Evolutionary conservation across 2,113 vertebrate genomes (phyloP).

Genomic region (Agelaius tricolor): DNA sequence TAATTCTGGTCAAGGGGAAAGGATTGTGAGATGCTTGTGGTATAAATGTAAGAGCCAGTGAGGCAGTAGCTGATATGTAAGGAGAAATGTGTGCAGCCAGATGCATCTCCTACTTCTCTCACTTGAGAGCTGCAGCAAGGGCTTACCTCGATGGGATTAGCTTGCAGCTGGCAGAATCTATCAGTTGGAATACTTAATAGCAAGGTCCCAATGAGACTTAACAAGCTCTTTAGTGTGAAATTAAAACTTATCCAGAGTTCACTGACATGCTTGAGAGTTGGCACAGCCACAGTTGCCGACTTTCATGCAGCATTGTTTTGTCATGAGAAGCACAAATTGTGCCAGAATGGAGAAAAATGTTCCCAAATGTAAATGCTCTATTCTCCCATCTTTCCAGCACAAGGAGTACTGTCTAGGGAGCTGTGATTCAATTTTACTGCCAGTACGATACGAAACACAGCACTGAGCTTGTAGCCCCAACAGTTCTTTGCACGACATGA

Average conservation of each 20-base stretch:
- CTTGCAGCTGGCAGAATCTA: not conserved
- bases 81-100: not conserved
- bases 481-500: not conserved
- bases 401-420: not conserved
- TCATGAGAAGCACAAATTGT: not conserved
- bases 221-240: not conserved
- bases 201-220: not conserved
- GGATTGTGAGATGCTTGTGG: not conserved
- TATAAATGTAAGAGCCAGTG: not conserved
- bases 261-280: not conserved
- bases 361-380: not conserved
- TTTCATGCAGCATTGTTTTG: not conserved
- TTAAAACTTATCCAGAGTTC: not conserved
- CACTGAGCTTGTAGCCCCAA: not conserved
- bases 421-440: not conserved
- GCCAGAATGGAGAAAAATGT: not conserved
- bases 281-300: not conserved
- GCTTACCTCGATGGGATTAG: not conserved
- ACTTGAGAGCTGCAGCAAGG: not conserved
- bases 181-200: not conserved
- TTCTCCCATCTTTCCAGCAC: not conserved
- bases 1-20: not conserved
- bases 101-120: not conserved
- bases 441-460: fast-evolving
- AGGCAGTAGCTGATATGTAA: not conserved